Evolutionary conservation across 2,888 invertebrate genomes (phyloP).

Genomic region (Caenorhabditis macrosperma): DNA sequence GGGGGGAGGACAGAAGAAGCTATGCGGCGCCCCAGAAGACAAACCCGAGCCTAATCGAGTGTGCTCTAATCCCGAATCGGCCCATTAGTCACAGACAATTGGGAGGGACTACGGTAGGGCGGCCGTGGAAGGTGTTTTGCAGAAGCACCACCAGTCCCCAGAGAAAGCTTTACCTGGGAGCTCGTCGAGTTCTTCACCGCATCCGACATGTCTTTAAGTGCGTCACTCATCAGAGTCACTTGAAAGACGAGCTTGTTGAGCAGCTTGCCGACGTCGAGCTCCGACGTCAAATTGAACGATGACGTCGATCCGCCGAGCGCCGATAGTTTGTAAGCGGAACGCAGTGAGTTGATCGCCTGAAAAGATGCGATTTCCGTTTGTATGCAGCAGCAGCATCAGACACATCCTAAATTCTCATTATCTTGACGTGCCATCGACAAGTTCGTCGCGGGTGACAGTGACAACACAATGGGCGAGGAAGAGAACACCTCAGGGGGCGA

Average conservation of each 20-base stretch:
- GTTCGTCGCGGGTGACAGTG: background rate
- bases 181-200: conserved; percentile 75
- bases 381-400: background rate
- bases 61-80: conserved; percentile 27
- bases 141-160: too few relatives aligned
- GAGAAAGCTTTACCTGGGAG: conserved; percentile 71
- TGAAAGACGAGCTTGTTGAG: conserved; percentile 95
- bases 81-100: conserved; percentile 36
- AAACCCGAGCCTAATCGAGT: conserved; percentile 22
- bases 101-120: conserved; percentile 18
- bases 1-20: background rate
- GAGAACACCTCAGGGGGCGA: conserved; percentile 3
- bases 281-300: conserved; percentile 81
- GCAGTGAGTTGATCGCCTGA: conserved; percentile 85
- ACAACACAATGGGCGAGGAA: conserved; percentile 25
- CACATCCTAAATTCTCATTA: conserved; percentile 7
- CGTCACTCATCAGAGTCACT: conserved; percentile 89
- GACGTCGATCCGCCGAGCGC: conserved; percentile 84
- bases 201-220: conserved; percentile 82
- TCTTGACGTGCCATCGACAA: conserved; percentile 50
- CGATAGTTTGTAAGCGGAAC: conserved; percentile 88
- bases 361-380: conserved; percentile 30
- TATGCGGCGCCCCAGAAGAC: background rate
- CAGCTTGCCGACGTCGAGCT: conserved; percentile 89
- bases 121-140: background rate